phyloP scores from a whole-genome alignment of 2,113 vertebrate genomes.

The Morone chrysops region DNA sequence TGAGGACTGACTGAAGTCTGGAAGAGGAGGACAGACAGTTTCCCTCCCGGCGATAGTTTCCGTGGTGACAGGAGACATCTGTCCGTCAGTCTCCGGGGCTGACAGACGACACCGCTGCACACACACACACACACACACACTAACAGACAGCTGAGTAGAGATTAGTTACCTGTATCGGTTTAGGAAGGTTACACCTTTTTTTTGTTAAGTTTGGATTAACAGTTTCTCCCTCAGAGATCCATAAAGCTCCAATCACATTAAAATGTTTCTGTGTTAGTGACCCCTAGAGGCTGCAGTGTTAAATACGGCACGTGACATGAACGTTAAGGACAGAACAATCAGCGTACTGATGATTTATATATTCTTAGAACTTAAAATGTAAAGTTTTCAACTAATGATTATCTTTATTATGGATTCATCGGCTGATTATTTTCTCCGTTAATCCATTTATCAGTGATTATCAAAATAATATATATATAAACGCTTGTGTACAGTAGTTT shows the following conservation, averaged over 20 bases:
- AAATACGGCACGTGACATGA: too few species aligned
- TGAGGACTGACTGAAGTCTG: slow-evolving; percentile 16
- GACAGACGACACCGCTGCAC: slow-evolving; percentile 55
- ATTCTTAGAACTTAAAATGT: too few species aligned
- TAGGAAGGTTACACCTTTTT: slow-evolving; percentile 37
- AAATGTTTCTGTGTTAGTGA: too few species aligned
- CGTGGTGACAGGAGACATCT: slow-evolving; percentile 61
- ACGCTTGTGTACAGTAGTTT: too few species aligned
- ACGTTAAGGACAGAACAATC: too few species aligned
- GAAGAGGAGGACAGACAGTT: slow-evolving; percentile 22
- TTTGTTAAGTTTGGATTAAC: slow-evolving; percentile 9
- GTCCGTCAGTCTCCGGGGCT: slow-evolving; percentile 40
- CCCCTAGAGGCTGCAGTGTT: too few species aligned
- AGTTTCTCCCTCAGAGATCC: neutral
- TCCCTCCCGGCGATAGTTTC: slow-evolving; percentile 40
- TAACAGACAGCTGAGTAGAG: slow-evolving; percentile 22
- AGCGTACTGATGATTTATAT: too few species aligned
- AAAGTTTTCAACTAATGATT: too few species aligned
- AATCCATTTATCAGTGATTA: too few species aligned
- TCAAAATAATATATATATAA: too few species aligned
- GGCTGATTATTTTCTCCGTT: too few species aligned
- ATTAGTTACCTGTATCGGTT: slow-evolving; percentile 46
- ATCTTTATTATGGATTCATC: too few species aligned
- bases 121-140: slow-evolving; percentile 28
- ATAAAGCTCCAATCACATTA: neutral